phyloP scores from a whole-genome alignment of 2,888 invertebrate genomes.

The Eueremaeus valkanovi region DNA sequence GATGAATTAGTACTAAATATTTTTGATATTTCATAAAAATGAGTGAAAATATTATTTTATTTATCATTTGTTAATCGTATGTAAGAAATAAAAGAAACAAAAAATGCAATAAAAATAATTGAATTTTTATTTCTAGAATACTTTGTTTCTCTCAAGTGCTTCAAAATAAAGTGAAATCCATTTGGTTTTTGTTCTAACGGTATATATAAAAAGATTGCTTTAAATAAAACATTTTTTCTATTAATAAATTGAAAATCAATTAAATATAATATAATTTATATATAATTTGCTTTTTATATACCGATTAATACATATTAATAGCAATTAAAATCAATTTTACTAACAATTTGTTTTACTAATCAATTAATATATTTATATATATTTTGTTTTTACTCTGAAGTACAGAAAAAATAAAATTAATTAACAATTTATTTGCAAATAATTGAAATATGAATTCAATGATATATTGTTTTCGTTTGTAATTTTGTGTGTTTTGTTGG shows the following conservation, averaged over 20 bases:
- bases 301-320: too few relatives aligned
- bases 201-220: background rate
- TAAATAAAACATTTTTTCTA: background rate
- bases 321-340: background rate
- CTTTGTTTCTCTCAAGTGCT: constrained; percentile 6
- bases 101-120: constrained; percentile 16
- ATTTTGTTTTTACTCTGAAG: too few relatives aligned
- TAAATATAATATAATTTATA: too few relatives aligned
- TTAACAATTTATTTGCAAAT: background rate
- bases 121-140: background rate
- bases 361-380: too few relatives aligned
- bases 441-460: background rate
- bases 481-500: background rate
- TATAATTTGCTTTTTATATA: too few relatives aligned
- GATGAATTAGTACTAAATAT: too few relatives aligned
- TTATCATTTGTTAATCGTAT: too few relatives aligned
- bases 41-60: too few relatives aligned
- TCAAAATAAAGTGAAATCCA: background rate
- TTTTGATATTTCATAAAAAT: too few relatives aligned
- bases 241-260: background rate
- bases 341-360: constrained; percentile 4
- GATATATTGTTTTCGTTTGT: background rate
- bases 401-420: background rate
- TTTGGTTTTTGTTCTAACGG: background rate
- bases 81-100: background rate